Conservation (phyloP, 2,113 vertebrate genomes). For the Corythoichthys haematopterus region DNA sequence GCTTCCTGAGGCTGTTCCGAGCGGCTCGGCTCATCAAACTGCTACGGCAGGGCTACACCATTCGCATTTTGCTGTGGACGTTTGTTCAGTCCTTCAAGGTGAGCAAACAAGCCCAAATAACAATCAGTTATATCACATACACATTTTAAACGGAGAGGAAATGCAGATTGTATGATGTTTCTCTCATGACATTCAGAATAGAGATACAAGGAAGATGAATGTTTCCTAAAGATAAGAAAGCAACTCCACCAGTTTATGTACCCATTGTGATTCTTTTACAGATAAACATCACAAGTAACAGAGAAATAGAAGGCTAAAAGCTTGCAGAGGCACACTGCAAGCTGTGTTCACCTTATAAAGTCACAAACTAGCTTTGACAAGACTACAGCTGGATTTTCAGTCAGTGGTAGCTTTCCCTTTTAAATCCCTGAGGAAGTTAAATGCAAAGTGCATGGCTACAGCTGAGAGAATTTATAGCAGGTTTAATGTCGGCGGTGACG, state of each 20-base stretch:
- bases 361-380: constrained; percentile 12
- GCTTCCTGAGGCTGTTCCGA: constrained; percentile 91
- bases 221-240: neutral
- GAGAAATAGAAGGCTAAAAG: neutral
- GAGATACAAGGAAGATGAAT: neutral
- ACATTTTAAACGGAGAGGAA: neutral
- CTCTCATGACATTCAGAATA: neutral
- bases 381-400: constrained; percentile 26
- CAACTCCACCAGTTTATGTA: neutral
- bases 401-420: constrained; percentile 14
- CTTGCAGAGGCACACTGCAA: neutral
- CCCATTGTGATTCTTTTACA: neutral
- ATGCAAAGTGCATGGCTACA: constrained; percentile 13
- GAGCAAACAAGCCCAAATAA: constrained; percentile 3
- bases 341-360: constrained; percentile 11
- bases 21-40: constrained; percentile 95
- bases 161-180: neutral
- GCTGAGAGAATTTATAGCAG: constrained; percentile 33
- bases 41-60: constrained; percentile 95
- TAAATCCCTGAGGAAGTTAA: constrained; percentile 40
- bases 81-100: constrained; percentile 99
- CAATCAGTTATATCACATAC: neutral
- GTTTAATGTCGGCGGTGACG: constrained; percentile 48
- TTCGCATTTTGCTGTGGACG: constrained; percentile 96
- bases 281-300: neutral